A percentile compares a stretch with the other conserved stretches of the same genome.
phyloP scores from a whole-genome alignment of 1,140 invertebrate species.

The Ceratina australensis region DNA sequence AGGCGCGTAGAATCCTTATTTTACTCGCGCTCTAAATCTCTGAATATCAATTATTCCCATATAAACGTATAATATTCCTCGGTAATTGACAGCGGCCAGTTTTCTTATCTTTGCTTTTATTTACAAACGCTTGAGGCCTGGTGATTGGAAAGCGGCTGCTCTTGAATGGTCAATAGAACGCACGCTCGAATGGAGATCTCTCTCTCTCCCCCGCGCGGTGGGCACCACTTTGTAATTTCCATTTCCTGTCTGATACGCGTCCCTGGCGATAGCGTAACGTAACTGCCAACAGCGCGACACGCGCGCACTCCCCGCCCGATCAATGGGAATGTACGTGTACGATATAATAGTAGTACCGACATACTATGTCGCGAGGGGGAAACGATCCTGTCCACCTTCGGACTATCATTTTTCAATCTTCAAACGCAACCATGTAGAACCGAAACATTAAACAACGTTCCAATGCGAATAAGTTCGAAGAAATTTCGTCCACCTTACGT shows the following conservation, averaged over 20 bases:
- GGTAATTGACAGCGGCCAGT: too few species aligned
- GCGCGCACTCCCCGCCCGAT: not conserved
- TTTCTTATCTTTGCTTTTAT: too few species aligned
- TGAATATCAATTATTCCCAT: too few species aligned
- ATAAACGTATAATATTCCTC: too few species aligned
- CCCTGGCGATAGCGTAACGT: constrained; percentile 1
- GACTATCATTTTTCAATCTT: not conserved
- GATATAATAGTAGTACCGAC: not conserved
- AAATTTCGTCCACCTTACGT: too few species aligned
- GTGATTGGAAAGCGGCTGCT: not conserved
- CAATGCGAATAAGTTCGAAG: too few species aligned
- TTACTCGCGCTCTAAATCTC: too few species aligned
- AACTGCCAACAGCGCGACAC: not conserved
- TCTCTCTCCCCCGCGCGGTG: not conserved
- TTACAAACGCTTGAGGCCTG: too few species aligned
- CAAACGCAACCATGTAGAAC: not conserved
- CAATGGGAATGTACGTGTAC: not conserved
- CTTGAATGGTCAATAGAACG: constrained; percentile 11
- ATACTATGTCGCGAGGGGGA: not conserved
- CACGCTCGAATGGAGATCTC: not conserved
- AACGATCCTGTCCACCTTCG: not conserved
- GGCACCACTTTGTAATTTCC: constrained; percentile 21
- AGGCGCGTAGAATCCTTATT: too few species aligned
- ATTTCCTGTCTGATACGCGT: constrained; percentile 9
- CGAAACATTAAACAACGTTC: not conserved